Base-by-base conservation (phyloP, 2,797 vertebrate genomes). In the Poeciliopsis presidionis region DNA sequence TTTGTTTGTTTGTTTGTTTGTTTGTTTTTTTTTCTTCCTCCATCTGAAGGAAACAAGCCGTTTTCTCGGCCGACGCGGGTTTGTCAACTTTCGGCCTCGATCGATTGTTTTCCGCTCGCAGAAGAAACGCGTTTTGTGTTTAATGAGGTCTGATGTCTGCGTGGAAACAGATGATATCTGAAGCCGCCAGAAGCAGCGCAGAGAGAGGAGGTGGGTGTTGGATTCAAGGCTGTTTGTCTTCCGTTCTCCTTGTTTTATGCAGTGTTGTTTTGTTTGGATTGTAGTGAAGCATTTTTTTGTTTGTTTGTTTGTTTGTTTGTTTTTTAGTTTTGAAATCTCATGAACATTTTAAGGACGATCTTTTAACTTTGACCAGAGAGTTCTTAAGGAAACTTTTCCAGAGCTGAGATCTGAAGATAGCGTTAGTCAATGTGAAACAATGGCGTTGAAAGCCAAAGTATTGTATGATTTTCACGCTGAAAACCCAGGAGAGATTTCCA, bases 381-480 rank as follows among this genome's bases (percentile, higher is more conserved):
- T 74, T 72, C 12, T 36, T 61, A 39, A 39, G 20, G 77, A 39
- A 59, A 55, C 33, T 81, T 77, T 67, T 8, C 1, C 49, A 2
- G 49, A 28, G 36, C 16, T 47, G 36, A 45, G 11, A 43, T 18
- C n/a, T 22, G 46, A 0, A 43, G 22, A n/a, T 12, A 11, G 0
- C 4, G 76, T 7, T 9, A 7, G 11, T 36, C 8, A 59, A 46
- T 61, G 7, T 76, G 0, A 9, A 84, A 91, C 81, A 65, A 98
- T 98, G 98, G 96, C 97, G 84, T 82, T 98, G 77, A 96, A 95
- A 85, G 98, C 97, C 81, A 96, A 92, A 89, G 98, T 97, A 80
- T 91, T 99, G 82, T 99, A 99, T 83, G 97, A 98, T 92, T 99
- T 99, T 93, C 92, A 87, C 90, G 96, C 97, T 41, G 98, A 98